These are phyloP conservation scores for Cotesia congregata DNA, from an alignment of 2,888 invertebrate species.

Conservation along the genomic window DNA sequence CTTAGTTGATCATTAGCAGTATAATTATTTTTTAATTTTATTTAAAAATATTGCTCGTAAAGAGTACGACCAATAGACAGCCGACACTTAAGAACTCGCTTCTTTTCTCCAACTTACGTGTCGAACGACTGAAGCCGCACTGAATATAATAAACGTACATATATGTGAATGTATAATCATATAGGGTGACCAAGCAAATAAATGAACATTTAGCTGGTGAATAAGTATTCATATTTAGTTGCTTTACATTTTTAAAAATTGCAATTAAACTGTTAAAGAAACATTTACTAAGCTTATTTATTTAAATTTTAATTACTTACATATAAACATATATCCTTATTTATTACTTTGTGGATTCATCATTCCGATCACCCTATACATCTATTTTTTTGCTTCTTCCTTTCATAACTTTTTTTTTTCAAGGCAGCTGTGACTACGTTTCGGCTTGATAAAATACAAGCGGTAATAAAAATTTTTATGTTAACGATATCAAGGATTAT, in stretches of 20 bases:
- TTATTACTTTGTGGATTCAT: neutral
- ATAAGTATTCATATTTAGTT: neutral
- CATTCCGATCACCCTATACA: neutral
- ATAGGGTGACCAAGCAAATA: neutral
- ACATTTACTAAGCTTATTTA: neutral
- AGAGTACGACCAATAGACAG: conserved; percentile 4
- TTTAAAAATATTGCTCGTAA: neutral
- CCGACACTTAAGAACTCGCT: neutral
- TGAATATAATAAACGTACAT: neutral
- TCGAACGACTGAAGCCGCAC: neutral
- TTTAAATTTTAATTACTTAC: neutral
- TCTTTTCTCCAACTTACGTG: neutral
- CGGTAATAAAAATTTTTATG: neutral
- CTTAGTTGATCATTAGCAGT: neutral
- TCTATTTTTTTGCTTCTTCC: neutral
- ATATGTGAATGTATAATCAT: neutral
- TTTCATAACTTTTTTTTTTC: neutral
- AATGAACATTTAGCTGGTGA: neutral
- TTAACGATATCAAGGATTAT: neutral
- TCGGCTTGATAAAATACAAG: neutral
- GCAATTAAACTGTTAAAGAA: neutral
- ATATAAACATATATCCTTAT: too few species aligned
- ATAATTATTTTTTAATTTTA: neutral
- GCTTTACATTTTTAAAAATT: too few species aligned
- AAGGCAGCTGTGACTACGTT: neutral